phyloP scores from a whole-genome alignment of 2,888 invertebrate species.

The Apamea anceps region DNA sequence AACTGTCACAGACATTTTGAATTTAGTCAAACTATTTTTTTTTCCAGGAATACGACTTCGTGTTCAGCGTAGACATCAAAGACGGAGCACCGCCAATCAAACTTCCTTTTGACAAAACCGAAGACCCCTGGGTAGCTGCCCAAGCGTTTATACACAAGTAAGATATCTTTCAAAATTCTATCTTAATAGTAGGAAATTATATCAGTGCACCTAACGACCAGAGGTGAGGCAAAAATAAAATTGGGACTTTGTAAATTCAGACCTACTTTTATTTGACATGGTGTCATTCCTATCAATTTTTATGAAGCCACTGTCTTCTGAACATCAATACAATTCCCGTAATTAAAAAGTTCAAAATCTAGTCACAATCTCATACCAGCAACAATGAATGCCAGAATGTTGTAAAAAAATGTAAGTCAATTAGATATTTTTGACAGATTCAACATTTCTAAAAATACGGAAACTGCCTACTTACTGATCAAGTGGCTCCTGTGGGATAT shows the following conservation, averaged over 20 bases:
- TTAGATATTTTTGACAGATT: not conserved
- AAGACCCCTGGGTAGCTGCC: constrained; percentile 98
- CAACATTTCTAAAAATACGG: not conserved
- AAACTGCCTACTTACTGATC: not conserved
- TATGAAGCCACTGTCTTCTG: not conserved
- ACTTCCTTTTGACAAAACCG: constrained; percentile 96
- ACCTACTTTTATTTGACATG: not conserved
- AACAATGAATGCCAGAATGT: not conserved
- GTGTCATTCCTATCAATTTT: not conserved
- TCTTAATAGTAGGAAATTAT: not conserved
- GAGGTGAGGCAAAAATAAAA: not conserved
- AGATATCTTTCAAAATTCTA: constrained; percentile 20
- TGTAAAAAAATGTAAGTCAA: not conserved
- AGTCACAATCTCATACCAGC: not conserved
- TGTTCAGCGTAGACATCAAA: constrained; percentile 98
- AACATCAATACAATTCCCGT: not conserved
- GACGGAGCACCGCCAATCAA: constrained; percentile 97
- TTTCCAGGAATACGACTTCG: constrained; percentile 96
- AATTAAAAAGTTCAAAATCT: not conserved
- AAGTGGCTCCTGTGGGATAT: not conserved
- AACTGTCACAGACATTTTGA: not conserved
- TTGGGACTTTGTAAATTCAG: not conserved
- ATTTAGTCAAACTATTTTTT: not conserved
- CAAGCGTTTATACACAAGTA: constrained; percentile 96
- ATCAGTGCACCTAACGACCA: not conserved